These are phyloP conservation scores for Drosophila virilis DNA, from an alignment of 1,140 invertebrate genomes.

Conservation along the genomic window DNA sequence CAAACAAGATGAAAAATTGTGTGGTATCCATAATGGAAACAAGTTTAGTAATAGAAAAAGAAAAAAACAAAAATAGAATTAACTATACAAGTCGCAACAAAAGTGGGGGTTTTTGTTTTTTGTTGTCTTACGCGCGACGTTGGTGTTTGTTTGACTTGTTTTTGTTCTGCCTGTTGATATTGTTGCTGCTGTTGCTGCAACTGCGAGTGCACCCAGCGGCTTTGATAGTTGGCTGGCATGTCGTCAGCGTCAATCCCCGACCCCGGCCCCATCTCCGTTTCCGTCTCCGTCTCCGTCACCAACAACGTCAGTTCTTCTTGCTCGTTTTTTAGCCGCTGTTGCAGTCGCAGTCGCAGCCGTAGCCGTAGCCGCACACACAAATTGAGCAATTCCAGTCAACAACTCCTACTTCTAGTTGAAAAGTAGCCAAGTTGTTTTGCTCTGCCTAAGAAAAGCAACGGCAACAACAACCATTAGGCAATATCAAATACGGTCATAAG, in stretches of 20 bases:
- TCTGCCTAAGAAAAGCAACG: conserved; percentile 32
- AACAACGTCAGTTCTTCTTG: conserved; percentile 25
- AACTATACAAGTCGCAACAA: conserved; percentile 65
- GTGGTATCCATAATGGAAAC: conserved; percentile 14
- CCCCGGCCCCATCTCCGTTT: conserved; percentile 8
- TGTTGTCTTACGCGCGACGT: conserved; percentile 52
- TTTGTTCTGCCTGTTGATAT: conserved; percentile 18
- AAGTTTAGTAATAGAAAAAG: conserved; percentile 42
- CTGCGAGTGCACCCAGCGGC: conserved; percentile 14
- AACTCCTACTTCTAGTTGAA: conserved; percentile 80
- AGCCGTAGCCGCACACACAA: conserved; percentile 62
- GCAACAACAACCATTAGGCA: conserved; percentile 62
- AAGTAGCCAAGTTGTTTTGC: conserved; percentile 74
- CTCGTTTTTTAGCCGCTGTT: conserved; percentile 29
- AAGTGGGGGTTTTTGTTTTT: conserved; percentile 43
- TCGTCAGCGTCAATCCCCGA: conserved; percentile 27
- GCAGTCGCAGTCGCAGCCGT: not conserved
- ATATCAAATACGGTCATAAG: conserved; percentile 80
- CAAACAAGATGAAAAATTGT: not conserved
- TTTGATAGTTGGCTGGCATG: conserved; percentile 47
- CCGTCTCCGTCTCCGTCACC: not conserved
- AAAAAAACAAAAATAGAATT: conserved; percentile 39
- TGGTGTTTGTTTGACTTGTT: conserved; percentile 54
- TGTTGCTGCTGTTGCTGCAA: conserved; percentile 22
- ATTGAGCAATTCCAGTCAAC: conserved; percentile 81